Conservation (phyloP, 2,888 invertebrate species). For the Eilema griseolum region DNA sequence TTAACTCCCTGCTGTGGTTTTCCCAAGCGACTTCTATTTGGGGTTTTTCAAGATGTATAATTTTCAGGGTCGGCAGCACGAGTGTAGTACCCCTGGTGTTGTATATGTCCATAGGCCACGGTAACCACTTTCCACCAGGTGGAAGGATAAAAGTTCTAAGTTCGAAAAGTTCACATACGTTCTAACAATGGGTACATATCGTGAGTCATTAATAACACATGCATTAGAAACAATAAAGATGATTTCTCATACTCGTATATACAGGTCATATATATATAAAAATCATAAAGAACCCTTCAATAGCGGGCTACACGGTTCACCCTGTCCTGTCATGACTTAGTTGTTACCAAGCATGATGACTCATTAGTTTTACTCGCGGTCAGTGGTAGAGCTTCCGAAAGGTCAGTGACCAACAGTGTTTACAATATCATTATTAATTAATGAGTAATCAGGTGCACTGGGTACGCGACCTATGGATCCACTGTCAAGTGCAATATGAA, state of each 20-base stretch:
- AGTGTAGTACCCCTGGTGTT: too few species aligned
- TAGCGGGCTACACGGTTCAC: neutral
- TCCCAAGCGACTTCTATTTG: too few species aligned
- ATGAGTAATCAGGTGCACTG: slow-evolving; percentile 1
- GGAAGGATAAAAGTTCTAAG: too few species aligned
- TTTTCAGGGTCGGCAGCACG: too few species aligned
- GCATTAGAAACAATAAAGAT: neutral
- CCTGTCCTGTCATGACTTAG: slow-evolving; percentile 3
- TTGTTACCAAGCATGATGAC: slow-evolving; percentile 6
- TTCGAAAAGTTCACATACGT: too few species aligned
- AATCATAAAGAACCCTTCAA: neutral
- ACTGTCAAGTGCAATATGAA: slow-evolving; percentile 6
- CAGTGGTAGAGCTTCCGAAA: slow-evolving; percentile 8
- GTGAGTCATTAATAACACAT: neutral
- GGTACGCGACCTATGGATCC: slow-evolving; percentile 10
- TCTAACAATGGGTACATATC: too few species aligned
- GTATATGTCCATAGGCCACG: too few species aligned
- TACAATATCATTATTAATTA: slow-evolving; percentile 6
- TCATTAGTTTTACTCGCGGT: slow-evolving; percentile 7
- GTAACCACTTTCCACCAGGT: too few species aligned
- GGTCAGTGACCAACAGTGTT: slow-evolving; percentile 10
- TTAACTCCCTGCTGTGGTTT: too few species aligned
- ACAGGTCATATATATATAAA: neutral
- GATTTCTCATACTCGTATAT: too few species aligned
- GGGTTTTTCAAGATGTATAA: too few species aligned